Evolutionary conservation across 2,888 invertebrate genomes (phyloP).

Genomic region (Cataglyphis livida): DNA sequence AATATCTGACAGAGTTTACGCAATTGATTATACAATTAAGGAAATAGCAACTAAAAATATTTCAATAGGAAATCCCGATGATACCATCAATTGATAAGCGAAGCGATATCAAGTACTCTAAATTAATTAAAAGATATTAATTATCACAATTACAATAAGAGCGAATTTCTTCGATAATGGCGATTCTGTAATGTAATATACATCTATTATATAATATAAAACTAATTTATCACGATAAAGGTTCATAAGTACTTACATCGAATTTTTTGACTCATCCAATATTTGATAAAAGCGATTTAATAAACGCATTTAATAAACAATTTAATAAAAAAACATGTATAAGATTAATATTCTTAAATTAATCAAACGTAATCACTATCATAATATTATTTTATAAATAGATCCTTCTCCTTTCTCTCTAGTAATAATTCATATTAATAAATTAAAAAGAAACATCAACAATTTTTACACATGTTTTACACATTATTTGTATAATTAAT

Average conservation of each 20-base stretch:
- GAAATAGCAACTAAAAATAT: slow-evolving; percentile 1
- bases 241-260: background rate
- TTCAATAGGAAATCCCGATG: slow-evolving; percentile 28
- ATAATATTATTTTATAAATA: background rate
- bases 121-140: slow-evolving; percentile 19
- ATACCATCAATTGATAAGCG: background rate
- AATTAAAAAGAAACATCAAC: background rate
- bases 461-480: background rate
- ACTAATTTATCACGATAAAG: background rate
- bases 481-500: background rate
- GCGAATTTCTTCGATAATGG: background rate
- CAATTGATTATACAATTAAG: slow-evolving; percentile 14
- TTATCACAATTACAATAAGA: background rate
- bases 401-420: no score
- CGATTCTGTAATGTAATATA: background rate
- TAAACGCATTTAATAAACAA: no score
- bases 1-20: background rate
- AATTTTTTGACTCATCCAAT: background rate
- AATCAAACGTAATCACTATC: background rate
- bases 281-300: background rate
- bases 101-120: background rate
- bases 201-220: background rate
- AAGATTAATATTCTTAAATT: background rate
- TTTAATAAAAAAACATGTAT: background rate
- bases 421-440: background rate